Percentiles rank a stretch among this genome's conserved stretches.
Evolutionary conservation across 2,888 invertebrate species (phyloP).

Genomic region (Latrodectus elegans): DNA sequence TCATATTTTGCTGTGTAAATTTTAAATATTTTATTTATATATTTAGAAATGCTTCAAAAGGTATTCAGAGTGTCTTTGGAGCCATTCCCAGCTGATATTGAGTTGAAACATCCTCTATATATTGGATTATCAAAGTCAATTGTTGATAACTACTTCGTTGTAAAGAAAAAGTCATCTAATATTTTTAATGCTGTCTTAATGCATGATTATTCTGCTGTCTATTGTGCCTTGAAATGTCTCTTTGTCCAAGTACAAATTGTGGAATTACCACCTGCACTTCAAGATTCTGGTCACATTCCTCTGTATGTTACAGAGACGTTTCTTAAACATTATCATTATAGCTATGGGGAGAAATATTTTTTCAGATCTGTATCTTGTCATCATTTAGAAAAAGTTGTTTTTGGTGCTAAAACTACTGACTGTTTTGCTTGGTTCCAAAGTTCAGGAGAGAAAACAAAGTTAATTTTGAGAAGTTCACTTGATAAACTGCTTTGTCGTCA

Average conservation of each 20-base stretch:
- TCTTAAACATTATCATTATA: constrained; percentile 42
- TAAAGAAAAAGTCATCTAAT: background rate
- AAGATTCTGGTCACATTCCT: constrained; percentile 1
- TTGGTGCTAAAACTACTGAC: constrained; percentile 43
- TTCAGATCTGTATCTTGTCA: constrained; percentile 47
- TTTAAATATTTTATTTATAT: too few species aligned
- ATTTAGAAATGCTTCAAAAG: constrained; percentile 35
- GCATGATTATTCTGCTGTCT: constrained; percentile 31
- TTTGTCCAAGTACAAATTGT: constrained; percentile 37
- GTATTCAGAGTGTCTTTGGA: constrained; percentile 22
- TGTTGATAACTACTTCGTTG: background rate
- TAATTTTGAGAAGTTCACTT: constrained; percentile 14
- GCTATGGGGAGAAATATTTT: constrained; percentile 18
- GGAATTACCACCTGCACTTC: background rate
- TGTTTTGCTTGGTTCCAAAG: constrained; percentile 56
- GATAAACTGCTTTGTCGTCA: constrained; percentile 38
- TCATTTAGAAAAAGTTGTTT: constrained; percentile 42
- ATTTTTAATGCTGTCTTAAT: constrained; percentile 33
- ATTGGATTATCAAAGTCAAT: constrained; percentile 21
- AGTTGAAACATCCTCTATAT: constrained; percentile 17
- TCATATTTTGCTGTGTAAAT: too few species aligned
- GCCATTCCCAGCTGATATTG: constrained; percentile 10
- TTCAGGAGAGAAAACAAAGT: constrained; percentile 10
- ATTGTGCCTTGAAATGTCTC: constrained; percentile 29
- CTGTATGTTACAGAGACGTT: constrained; percentile 53